phyloP scores from a whole-genome alignment of 1,140 invertebrate species.

The Tetragnatha versicolor region DNA sequence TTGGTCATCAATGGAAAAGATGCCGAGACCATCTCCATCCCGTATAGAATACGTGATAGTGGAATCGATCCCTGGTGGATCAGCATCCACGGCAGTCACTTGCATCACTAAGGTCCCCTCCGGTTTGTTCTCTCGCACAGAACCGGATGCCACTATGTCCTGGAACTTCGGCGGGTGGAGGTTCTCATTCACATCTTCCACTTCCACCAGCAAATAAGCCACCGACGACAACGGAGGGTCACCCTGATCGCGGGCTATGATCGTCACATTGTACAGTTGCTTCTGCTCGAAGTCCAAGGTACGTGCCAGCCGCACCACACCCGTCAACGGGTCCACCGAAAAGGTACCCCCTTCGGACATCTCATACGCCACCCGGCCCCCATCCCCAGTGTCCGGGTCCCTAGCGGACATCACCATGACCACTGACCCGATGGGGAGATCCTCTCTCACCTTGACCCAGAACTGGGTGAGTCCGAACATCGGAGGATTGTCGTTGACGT shows the following conservation, averaged over 20 bases:
- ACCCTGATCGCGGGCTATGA: slow-evolving; percentile 57
- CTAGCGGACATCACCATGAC: slow-evolving; percentile 84
- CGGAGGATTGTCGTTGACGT: slow-evolving; percentile 91
- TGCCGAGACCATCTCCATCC: slow-evolving; percentile 87
- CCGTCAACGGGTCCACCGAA: slow-evolving; percentile 53
- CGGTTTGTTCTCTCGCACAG: slow-evolving; percentile 77
- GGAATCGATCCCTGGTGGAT: slow-evolving; percentile 76
- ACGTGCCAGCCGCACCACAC: slow-evolving; percentile 62
- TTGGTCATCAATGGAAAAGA: slow-evolving; percentile 89
- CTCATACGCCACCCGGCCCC: slow-evolving; percentile 74
- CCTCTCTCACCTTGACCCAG: slow-evolving; percentile 84
- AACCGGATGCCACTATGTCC: slow-evolving; percentile 74
- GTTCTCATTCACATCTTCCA: slow-evolving; percentile 60
- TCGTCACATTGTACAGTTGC: slow-evolving; percentile 58
- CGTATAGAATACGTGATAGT: slow-evolving; percentile 85
- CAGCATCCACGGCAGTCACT: slow-evolving; percentile 79
- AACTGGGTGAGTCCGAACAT: slow-evolving; percentile 72
- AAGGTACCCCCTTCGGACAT: slow-evolving; percentile 38
- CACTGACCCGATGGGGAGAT: slow-evolving; percentile 85
- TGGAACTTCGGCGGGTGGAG: slow-evolving; percentile 81
- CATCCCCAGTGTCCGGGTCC: slow-evolving; percentile 83
- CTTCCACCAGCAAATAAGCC: slow-evolving; percentile 57
- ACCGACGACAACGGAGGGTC: slow-evolving; percentile 50
- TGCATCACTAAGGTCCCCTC: slow-evolving; percentile 77
- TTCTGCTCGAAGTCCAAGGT: slow-evolving; percentile 63